Evolutionary conservation across 2,113 vertebrate species (phyloP).

Genomic region (Cyanoderma ruficeps): DNA sequence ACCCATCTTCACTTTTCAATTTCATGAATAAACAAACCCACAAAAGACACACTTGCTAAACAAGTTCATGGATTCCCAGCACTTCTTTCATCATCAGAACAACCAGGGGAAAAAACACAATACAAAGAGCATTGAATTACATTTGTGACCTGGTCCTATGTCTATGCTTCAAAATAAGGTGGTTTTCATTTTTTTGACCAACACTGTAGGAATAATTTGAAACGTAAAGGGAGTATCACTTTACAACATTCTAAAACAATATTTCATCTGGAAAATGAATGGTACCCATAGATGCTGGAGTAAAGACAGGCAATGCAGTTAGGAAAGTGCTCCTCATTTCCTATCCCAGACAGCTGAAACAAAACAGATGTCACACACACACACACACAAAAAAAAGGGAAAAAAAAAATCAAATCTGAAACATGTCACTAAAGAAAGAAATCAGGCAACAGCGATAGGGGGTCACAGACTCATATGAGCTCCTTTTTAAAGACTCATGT

Average conservation of each 20-base stretch:
- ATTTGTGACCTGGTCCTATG: neutral
- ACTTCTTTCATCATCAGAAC: constrained; percentile 43
- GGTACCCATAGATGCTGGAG: neutral
- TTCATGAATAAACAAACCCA: neutral
- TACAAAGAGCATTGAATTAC: constrained; percentile 24
- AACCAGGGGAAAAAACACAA: neutral
- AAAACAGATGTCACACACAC: constrained; percentile 34
- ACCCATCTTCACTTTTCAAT: constrained; percentile 6
- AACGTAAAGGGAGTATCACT: constrained; percentile 40
- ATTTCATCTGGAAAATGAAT: constrained; percentile 36
- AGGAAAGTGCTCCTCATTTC: constrained; percentile 46
- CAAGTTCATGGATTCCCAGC: neutral
- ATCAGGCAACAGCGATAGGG: neutral
- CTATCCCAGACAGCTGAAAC: constrained; percentile 36
- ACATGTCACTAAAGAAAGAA: neutral
- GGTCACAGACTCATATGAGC: neutral
- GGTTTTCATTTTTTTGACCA: constrained; percentile 11
- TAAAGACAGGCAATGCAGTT: neutral
- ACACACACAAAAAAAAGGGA: neutral
- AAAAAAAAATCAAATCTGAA: neutral
- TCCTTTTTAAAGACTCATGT: neutral
- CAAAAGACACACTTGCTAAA: neutral
- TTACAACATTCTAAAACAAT: constrained; percentile 47
- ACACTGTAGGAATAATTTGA: constrained; percentile 1
- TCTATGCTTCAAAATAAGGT: constrained; percentile 28